Base-by-base conservation (phyloP, 2,888 invertebrate genomes). In the Acholoe squamosa region DNA sequence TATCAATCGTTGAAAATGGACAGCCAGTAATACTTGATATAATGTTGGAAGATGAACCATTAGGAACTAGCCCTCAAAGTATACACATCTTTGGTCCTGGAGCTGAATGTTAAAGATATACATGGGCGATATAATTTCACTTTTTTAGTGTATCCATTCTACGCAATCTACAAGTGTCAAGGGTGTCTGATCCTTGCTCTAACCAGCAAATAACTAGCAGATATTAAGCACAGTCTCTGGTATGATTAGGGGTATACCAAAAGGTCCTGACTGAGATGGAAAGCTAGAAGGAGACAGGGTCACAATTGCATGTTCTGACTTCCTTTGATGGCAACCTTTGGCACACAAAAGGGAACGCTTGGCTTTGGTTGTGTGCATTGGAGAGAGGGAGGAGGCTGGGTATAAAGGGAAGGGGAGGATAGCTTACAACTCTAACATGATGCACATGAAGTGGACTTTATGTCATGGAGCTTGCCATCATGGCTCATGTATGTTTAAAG, bases 281-380 rank as follows among this genome's bases (percentile, higher is more conserved):
- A 25, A 28, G 25, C 71, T n/a, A 28, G 28, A 71, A 71, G n/a
- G n/a, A n/a, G 71, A 71, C 71, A 25, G 71, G 71, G 71, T 25
- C 14, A 71, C 71, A 71, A 71, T 71, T 71, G 71, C 71, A 71
- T 71, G 71, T 71, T 28, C 12, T n/a, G 28, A 5, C 25, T 71
- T 25, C 25, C 71, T 71, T 71, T 71, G 71, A 71, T 71, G 71
- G 28, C 25, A n/a, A 28, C 71, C 71, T n/a, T 71, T 71, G 71
- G 71, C 71, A 71, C 71, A 71, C 71, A 71, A 71, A 71, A 16
- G 31, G 25, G n/a, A 67, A 67, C 67, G 22, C 7, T 22, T 67
- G 67, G 71, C 71, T 71, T 71, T 71, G 31, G 28, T 19, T 19
- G 71, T 71, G 71, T 71, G 71, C 28, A 71, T 71, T 25, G 61